Percentiles rank a stretch among this genome's conserved stretches.
phyloP scores from a whole-genome alignment of 2,888 invertebrate genomes.

The Lasioglossum calceatum region DNA sequence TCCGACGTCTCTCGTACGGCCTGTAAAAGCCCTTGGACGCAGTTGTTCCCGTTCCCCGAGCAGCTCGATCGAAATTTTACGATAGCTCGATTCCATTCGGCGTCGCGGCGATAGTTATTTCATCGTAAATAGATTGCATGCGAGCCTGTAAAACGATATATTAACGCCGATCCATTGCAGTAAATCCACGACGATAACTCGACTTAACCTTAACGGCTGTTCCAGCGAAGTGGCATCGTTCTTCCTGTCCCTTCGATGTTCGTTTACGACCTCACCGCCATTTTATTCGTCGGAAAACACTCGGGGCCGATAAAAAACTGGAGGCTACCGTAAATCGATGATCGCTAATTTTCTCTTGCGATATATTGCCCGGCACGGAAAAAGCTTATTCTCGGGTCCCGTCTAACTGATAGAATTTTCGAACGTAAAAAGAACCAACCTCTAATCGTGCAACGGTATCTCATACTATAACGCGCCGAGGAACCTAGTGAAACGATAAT shows the following conservation, averaged over 20 bases:
- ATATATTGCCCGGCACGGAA: constrained; percentile 9
- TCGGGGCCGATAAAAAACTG: constrained; percentile 46
- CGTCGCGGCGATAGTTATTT: constrained; percentile 38
- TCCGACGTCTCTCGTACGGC: background rate
- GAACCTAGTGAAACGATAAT: background rate
- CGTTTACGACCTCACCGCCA: constrained; percentile 61
- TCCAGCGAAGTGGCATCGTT: constrained; percentile 57
- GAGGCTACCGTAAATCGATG: constrained; percentile 49
- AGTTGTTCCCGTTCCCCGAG: background rate
- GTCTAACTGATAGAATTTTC: background rate
- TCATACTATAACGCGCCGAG: background rate
- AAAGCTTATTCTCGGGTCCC: background rate
- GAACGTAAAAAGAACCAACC: background rate
- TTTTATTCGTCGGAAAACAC: constrained; percentile 64
- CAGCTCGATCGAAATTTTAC: constrained; percentile 30
- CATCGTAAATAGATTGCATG: constrained; percentile 59
- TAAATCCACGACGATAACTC: constrained; percentile 67
- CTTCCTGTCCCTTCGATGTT: constrained; percentile 63
- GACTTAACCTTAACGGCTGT: constrained; percentile 65
- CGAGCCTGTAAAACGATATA: constrained; percentile 63
- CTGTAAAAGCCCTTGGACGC: background rate
- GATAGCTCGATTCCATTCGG: constrained; percentile 1
- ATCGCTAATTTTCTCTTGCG: constrained; percentile 55
- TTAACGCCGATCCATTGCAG: constrained; percentile 62
- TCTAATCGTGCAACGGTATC: background rate